Evolutionary conservation across 2,797 vertebrate species (phyloP).

Genomic region (Xiphophorus birchmanni): DNA sequence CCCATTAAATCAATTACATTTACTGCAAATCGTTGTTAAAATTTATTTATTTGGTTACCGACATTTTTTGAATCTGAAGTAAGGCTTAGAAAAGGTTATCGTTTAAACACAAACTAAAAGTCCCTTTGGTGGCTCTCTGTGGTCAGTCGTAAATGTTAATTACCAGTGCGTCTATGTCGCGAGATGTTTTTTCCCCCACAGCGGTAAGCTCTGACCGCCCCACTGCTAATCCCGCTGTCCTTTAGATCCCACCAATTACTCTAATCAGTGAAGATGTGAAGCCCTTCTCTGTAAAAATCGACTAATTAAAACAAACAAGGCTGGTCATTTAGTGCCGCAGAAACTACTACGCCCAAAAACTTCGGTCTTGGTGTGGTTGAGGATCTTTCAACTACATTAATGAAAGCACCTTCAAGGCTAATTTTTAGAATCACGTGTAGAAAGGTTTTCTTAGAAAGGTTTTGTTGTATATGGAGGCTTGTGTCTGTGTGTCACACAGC

Average conservation of each 20-base stretch:
- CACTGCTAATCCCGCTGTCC: slow-evolving; percentile 70
- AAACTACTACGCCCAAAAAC: slow-evolving; percentile 29
- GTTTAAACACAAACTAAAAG: slow-evolving; percentile 44
- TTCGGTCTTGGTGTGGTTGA: background rate
- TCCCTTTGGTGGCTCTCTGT: slow-evolving; percentile 57
- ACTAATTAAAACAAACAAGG: slow-evolving; percentile 75
- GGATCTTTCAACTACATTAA: background rate
- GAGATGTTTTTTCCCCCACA: slow-evolving; percentile 78
- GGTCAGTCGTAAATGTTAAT: slow-evolving; percentile 73
- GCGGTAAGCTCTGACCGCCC: slow-evolving; percentile 69
- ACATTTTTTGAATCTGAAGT: background rate
- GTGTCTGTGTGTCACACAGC: slow-evolving; percentile 21
- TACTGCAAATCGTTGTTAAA: background rate
- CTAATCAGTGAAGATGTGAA: slow-evolving; percentile 75
- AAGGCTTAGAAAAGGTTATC: slow-evolving; percentile 47
- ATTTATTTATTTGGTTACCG: background rate
- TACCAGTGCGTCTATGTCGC: slow-evolving; percentile 76
- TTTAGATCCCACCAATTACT: slow-evolving; percentile 82
- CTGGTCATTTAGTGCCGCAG: slow-evolving; percentile 52
- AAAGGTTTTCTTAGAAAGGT: slow-evolving; percentile 20
- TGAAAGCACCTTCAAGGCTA: slow-evolving; percentile 9
- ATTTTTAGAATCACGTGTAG: slow-evolving; percentile 28
- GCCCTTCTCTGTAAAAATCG: slow-evolving; percentile 71
- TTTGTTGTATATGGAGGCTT: slow-evolving; percentile 17
- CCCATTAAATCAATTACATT: background rate